phyloP scores from a whole-genome alignment of 2,888 invertebrate genomes.

The Sesamia inferens region DNA sequence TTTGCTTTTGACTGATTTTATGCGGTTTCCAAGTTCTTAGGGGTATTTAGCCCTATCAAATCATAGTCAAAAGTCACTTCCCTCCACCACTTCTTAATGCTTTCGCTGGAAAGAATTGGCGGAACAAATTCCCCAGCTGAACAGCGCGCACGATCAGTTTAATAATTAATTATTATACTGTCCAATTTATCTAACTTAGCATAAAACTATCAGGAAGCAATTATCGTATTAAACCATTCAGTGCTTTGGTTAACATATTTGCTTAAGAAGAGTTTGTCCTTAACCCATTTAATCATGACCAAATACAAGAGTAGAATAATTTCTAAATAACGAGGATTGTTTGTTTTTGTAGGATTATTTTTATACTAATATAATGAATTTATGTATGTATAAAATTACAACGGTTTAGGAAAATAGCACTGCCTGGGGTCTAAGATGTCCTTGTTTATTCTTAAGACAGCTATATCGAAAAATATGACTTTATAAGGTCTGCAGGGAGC shows the following conservation, averaged over 20 bases:
- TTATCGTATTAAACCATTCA: not conserved
- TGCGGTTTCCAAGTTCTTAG: too few relatives aligned
- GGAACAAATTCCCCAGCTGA: too few relatives aligned
- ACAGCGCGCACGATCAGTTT: slow-evolving; percentile 1
- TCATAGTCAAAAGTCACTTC: too few relatives aligned
- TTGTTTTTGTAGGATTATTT: not conserved
- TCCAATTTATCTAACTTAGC: slow-evolving; percentile 1
- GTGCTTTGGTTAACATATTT: not conserved
- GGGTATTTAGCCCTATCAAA: too few relatives aligned
- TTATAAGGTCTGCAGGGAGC: not conserved
- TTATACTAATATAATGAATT: not conserved
- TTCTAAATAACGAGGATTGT: slow-evolving; percentile 21
- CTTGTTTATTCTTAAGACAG: not conserved
- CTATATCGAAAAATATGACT: not conserved
- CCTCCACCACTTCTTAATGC: too few relatives aligned
- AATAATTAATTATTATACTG: slow-evolving; percentile 9
- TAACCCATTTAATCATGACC: not conserved
- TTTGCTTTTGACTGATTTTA: too few relatives aligned
- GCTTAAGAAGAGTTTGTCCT: slow-evolving; percentile 2
- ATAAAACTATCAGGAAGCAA: not conserved
- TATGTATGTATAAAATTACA: too few relatives aligned
- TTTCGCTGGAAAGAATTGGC: too few relatives aligned
- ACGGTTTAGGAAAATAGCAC: not conserved
- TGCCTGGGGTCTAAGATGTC: too few relatives aligned
- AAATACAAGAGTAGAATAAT: slow-evolving; percentile 4